Conservation (phyloP, 2,888 invertebrate species). For the Macaria liturata region DNA sequence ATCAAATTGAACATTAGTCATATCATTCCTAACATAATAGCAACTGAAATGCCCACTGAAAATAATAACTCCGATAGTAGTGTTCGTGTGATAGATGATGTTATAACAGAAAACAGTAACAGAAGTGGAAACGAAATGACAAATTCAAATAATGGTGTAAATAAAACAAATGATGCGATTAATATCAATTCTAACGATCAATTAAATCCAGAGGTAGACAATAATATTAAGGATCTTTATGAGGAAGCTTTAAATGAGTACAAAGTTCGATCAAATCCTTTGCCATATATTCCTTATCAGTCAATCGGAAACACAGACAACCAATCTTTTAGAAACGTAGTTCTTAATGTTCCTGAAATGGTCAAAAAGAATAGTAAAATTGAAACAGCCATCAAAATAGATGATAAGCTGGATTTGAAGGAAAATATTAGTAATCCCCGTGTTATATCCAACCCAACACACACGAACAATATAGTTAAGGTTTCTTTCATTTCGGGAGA, state of each 20-base stretch:
- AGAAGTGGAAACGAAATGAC: too few relatives aligned
- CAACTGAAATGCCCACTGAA: too few relatives aligned
- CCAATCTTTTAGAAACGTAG: neutral
- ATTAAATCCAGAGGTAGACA: neutral
- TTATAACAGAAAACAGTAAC: neutral
- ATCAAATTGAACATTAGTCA: too few relatives aligned
- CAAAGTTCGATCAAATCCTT: neutral
- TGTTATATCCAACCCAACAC: conserved; percentile 2
- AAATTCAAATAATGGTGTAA: too few relatives aligned
- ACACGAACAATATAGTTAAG: neutral
- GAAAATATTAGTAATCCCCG: conserved; percentile 2
- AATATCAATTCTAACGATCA: too few relatives aligned
- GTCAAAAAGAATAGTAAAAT: neutral
- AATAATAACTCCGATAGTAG: neutral
- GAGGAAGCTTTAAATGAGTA: neutral
- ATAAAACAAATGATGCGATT: too few relatives aligned
- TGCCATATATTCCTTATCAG: conserved; percentile 1
- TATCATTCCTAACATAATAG: too few relatives aligned
- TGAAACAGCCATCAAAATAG: conserved; percentile 1
- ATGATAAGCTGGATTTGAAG: conserved; percentile 10
- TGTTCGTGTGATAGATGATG: neutral
- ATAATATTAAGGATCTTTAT: neutral
- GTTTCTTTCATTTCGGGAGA: neutral
- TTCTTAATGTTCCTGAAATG: neutral
- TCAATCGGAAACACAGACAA: neutral